phyloP scores from a whole-genome alignment of 2,797 vertebrate genomes.

The Oophaga sylvatica region DNA sequence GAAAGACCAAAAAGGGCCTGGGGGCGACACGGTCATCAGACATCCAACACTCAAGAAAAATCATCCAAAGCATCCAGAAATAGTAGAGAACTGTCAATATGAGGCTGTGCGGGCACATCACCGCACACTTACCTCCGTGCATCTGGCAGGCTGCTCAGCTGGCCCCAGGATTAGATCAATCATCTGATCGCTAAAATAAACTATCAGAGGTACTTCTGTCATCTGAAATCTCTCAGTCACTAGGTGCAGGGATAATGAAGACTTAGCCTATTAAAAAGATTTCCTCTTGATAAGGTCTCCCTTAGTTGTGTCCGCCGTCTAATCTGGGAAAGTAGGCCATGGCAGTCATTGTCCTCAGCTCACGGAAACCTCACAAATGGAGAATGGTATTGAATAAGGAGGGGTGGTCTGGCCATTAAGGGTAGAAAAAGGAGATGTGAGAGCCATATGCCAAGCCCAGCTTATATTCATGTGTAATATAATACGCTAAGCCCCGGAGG shows the following conservation, averaged over 20 bases:
- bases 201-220: background rate
- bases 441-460: conserved; percentile 15
- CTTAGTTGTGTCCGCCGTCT: background rate
- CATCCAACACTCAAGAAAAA: background rate
- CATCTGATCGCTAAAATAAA: background rate
- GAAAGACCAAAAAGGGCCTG: background rate
- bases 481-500: conserved; percentile 12
- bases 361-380: background rate
- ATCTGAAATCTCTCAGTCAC: background rate
- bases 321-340: conserved; percentile 17
- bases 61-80: background rate
- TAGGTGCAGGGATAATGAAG: background rate
- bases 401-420: conserved; percentile 5
- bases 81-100: background rate
- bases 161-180: conserved; percentile 21
- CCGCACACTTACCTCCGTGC: conserved; percentile 24
- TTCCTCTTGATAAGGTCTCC: background rate
- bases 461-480: conserved; percentile 5
- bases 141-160: background rate
- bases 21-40: background rate
- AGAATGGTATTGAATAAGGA: conserved; percentile 8
- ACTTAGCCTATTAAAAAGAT: background rate
- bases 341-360: background rate
- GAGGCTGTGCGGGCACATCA: background rate
- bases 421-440: background rate